A percentile compares a stretch with the other conserved stretches of the same genome.
Conservation (phyloP, 2,113 vertebrate species). For the Anolis sagrei region DNA sequence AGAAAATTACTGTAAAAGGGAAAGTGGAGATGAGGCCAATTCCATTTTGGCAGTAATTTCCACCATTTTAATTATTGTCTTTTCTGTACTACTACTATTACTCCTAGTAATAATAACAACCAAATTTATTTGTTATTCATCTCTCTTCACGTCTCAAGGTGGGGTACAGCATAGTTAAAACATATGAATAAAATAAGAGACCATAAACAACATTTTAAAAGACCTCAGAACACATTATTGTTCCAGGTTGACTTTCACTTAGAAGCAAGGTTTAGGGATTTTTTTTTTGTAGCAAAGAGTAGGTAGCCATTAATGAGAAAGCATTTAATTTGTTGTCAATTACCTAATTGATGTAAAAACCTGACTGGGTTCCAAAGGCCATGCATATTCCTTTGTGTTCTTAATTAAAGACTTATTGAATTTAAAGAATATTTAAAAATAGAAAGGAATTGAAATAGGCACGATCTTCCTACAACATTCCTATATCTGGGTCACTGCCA, state of each 20-base stretch:
- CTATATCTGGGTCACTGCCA: background rate
- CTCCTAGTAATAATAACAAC: background rate
- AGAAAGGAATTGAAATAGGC: background rate
- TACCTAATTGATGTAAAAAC: slow-evolving; percentile 14
- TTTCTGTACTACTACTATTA: background rate
- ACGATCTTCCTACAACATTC: background rate
- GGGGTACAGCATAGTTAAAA: no score
- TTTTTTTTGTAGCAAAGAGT: background rate
- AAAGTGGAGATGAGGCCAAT: background rate
- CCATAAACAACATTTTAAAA: slow-evolving; percentile 1
- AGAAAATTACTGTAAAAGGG: background rate
- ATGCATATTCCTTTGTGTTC: slow-evolving; percentile 11
- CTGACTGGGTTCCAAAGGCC: background rate
- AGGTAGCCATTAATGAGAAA: slow-evolving; percentile 6
- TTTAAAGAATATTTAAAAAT: slow-evolving; percentile 4
- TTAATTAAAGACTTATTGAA: slow-evolving; percentile 29
- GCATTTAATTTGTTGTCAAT: slow-evolving; percentile 16
- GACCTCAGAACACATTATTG: background rate
- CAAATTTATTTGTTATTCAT: no score
- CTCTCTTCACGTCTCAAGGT: no score
- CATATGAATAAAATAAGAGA: no score
- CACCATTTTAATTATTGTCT: background rate
- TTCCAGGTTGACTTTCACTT: background rate
- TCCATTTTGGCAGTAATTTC: background rate
- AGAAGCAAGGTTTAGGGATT: background rate